Conservation (phyloP, 2,888 invertebrate genomes). For the Spatulosminthurus flaviceps region DNA sequence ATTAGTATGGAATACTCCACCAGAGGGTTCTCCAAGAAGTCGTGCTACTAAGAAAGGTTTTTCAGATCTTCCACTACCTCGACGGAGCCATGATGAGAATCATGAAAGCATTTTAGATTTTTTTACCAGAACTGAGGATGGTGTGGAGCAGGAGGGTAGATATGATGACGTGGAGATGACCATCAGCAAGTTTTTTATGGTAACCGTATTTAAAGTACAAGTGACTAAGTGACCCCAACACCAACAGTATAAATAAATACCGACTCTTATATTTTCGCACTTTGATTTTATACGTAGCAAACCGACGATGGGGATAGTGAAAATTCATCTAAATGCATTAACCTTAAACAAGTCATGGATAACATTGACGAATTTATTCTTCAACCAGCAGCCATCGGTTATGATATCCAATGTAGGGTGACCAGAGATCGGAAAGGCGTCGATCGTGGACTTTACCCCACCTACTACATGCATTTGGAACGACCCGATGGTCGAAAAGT, state of each 20-base stretch:
- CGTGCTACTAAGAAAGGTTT: background rate
- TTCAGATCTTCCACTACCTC: background rate
- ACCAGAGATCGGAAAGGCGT: slow-evolving; percentile 97
- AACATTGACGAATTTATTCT: slow-evolving; percentile 89
- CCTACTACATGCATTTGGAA: slow-evolving; percentile 96
- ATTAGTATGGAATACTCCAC: slow-evolving; percentile 42
- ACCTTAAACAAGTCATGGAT: slow-evolving; percentile 69
- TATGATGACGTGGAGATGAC: slow-evolving; percentile 31
- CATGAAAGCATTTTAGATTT: slow-evolving; percentile 30
- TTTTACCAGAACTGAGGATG: slow-evolving; percentile 39
- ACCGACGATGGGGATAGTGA: background rate
- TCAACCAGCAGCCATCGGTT: slow-evolving; percentile 89
- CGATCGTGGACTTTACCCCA: slow-evolving; percentile 95
- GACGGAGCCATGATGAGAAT: background rate
- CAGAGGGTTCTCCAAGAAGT: slow-evolving; percentile 2
- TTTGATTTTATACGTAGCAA: background rate
- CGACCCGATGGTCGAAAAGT: slow-evolving; percentile 95
- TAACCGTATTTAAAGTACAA: no score
- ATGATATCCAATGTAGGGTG: slow-evolving; percentile 93
- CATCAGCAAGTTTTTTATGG: slow-evolving; percentile 37
- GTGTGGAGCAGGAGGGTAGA: slow-evolving; percentile 34
- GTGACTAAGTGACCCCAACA: no score
- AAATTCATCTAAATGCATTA: background rate
- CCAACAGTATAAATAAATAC: no score
- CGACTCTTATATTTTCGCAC: no score